Evolutionary conservation across 1,140 invertebrate genomes (phyloP), one percentile per base, ranked within the genome.

Genomic region (Adelges cooleyi): DNA sequence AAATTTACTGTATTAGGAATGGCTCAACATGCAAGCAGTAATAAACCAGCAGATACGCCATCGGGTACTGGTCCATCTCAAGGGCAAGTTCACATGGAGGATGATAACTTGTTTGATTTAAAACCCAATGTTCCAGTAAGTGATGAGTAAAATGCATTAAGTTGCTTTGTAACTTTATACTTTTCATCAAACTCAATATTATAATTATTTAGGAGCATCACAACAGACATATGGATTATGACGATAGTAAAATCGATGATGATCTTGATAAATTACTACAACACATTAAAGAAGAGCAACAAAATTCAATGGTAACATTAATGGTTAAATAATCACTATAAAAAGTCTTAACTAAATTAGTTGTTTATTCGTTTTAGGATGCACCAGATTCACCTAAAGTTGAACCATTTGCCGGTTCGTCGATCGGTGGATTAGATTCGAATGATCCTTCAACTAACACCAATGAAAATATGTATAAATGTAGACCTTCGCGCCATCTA

Each of bases 171-270:
- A 33, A 6, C 11, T 33, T 33, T 33, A 33, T 6, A 33, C n/a
- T 33, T 33, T 33, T 33, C 11, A 33, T 33, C 11, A 33, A 33
- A 33, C 11, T 6, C 11, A 33, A 33, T 6, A 33, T 6, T 11
- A 33, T 33, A 6, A 33, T 33, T 33, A 6, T 33, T 33, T 27
- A 68, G 46, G 66, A 69, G 48, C 77, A 77, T 71, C 76, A 76
- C 67, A 75, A 70, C 6, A 73, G 77, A 68, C 73, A 72, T 38
- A 84, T 86, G 82, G 90, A 92, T 73, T 86, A 86, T 69, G 90
- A 92, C 73, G 90, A 92, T 71, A 88, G 88, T 38, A 92, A 92
- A 75, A 91, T 95, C 65, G 91, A 95, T 71, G 90, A 93, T 71
- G 91, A 95, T 72, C 75, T 95, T 1, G 90, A 90, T 69, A 90